Evolutionary conservation across 2,797 vertebrate genomes (phyloP).

Genomic region (Sorex maritimensis): DNA sequence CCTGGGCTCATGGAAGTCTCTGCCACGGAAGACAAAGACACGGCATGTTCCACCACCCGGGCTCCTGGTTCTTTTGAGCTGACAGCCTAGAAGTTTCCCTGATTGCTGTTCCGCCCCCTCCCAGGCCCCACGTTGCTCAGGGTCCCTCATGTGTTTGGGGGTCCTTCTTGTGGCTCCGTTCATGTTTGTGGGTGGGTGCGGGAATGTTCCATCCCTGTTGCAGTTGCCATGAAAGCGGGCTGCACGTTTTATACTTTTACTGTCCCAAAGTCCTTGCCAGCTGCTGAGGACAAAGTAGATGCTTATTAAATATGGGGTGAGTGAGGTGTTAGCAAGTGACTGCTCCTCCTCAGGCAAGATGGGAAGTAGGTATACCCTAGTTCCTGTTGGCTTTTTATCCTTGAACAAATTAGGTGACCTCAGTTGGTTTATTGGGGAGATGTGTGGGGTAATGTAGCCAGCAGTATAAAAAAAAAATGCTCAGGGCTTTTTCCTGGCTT

Average conservation of each 20-base stretch:
- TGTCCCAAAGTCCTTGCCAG: neutral
- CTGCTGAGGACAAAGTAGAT: neutral
- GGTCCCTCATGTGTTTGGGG: neutral
- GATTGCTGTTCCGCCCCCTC: neutral
- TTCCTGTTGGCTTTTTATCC: constrained; percentile 8
- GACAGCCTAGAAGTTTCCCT: neutral
- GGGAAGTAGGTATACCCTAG: too few relatives aligned
- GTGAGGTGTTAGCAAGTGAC: neutral
- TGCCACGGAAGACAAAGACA: neutral
- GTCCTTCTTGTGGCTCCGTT: neutral
- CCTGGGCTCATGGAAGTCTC: neutral
- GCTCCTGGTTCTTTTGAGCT: neutral
- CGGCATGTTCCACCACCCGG: neutral
- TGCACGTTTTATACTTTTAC: neutral
- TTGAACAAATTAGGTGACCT: neutral
- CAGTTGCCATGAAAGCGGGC: neutral
- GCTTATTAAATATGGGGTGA: too few relatives aligned
- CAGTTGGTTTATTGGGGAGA: too few relatives aligned
- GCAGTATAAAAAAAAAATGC: too few relatives aligned
- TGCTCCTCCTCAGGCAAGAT: neutral
- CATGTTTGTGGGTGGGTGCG: neutral
- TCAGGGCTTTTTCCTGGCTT: too few relatives aligned
- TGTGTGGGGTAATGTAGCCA: too few relatives aligned
- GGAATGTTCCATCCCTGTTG: neutral
- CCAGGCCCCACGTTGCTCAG: neutral